Conservation (phyloP, 2,888 invertebrate genomes). For the Andricus curvator region DNA sequence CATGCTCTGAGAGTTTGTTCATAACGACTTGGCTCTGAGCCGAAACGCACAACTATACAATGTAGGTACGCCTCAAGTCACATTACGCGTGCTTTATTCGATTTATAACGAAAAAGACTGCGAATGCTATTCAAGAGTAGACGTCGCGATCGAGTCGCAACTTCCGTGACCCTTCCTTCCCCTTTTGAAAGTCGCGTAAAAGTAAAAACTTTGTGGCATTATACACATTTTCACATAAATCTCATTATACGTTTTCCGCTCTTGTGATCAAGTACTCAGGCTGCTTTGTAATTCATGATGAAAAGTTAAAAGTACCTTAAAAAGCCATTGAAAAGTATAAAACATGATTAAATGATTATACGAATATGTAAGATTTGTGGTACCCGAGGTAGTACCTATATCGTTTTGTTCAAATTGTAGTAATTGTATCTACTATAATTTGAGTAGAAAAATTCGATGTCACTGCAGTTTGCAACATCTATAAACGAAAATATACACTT, state of each 20-base stretch:
- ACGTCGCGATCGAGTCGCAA: background rate
- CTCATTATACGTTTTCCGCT: conserved; percentile 18
- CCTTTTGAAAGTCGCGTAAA: background rate
- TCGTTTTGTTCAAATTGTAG: too few species aligned
- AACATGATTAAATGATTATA: too few species aligned
- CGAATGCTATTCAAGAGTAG: conserved; percentile 19
- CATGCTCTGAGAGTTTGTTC: conserved; percentile 36
- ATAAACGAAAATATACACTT: too few species aligned
- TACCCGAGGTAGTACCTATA: too few species aligned
- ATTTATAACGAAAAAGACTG: conserved; percentile 36
- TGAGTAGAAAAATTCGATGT: too few species aligned
- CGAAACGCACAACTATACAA: conserved; percentile 47
- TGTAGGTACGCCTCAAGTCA: conserved; percentile 12
- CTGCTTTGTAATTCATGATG: conserved; percentile 2
- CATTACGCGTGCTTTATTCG: conserved; percentile 40
- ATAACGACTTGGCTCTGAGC: conserved; percentile 49
- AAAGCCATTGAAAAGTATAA: background rate
- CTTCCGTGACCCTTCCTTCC: background rate
- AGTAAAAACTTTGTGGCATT: conserved; percentile 10
- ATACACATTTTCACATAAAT: conserved; percentile 37
- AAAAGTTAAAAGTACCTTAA: background rate
- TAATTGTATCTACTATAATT: too few species aligned
- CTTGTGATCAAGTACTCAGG: background rate
- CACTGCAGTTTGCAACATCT: too few species aligned
- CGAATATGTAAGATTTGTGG: too few species aligned